These are phyloP conservation scores for Priocnemis perturbator DNA, from an alignment of 2,888 invertebrate species.

Conservation along the genomic window DNA sequence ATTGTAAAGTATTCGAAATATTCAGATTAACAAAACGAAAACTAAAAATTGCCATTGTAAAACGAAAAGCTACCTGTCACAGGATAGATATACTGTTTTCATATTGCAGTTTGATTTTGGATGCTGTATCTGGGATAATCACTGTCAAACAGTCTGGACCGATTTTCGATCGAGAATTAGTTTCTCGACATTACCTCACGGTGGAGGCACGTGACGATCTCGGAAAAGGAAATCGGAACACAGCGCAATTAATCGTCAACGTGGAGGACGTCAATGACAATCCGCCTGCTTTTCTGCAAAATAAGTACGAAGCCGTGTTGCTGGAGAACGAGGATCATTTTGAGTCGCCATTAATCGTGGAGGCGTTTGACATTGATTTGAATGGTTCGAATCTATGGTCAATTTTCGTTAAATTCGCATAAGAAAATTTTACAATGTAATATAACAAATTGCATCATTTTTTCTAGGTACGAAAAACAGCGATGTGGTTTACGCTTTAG, in stretches of 20 bases:
- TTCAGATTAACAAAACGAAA: background rate
- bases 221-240: slow-evolving; percentile 89
- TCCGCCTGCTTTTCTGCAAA: slow-evolving; percentile 88
- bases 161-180: slow-evolving; percentile 90
- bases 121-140: slow-evolving; percentile 89
- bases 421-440: background rate
- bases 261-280: slow-evolving; percentile 94
- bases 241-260: slow-evolving; percentile 88
- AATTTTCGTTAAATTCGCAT: background rate
- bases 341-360: slow-evolving; percentile 84
- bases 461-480: slow-evolving; percentile 88
- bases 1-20: no score
- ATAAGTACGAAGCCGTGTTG: slow-evolving; percentile 88
- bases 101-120: slow-evolving; percentile 82
- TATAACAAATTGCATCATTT: background rate
- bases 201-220: slow-evolving; percentile 93
- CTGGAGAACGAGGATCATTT: slow-evolving; percentile 89
- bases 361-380: slow-evolving; percentile 90
- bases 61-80: no score
- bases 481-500: slow-evolving; percentile 87
- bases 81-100: background rate
- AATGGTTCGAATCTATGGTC: slow-evolving; percentile 79
- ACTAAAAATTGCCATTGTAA: background rate
- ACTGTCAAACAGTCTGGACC: slow-evolving; percentile 87
- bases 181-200: slow-evolving; percentile 89